Evolutionary conservation across 2,797 vertebrate species (phyloP).

Genomic region (Pseudotriccus pelzelni): DNA sequence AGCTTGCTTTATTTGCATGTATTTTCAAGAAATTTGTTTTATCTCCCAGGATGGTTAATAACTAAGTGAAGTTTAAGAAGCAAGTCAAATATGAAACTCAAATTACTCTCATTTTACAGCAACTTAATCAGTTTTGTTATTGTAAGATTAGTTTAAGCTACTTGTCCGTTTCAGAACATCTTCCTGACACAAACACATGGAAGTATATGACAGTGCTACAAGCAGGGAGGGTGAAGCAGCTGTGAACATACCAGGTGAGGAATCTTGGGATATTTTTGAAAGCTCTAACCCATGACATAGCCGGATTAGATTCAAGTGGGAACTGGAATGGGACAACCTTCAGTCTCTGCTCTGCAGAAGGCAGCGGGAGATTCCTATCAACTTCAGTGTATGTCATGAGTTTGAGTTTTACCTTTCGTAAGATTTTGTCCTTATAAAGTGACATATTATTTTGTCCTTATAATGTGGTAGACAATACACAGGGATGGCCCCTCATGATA

Average conservation of each 20-base stretch:
- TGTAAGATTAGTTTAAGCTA: background rate
- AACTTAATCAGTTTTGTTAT: background rate
- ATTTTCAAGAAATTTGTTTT: background rate
- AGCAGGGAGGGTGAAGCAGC: background rate
- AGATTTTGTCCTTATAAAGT: background rate
- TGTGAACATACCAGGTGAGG: background rate
- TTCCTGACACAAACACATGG: background rate
- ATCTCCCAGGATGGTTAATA: background rate
- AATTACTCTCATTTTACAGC: background rate
- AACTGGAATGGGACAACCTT: background rate
- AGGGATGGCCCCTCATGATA: background rate
- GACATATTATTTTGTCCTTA: background rate
- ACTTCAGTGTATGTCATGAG: background rate
- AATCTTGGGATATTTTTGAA: background rate
- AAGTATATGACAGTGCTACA: background rate
- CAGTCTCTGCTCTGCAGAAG: background rate
- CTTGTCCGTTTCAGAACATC: background rate
- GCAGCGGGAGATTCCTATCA: background rate
- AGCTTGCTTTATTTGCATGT: background rate
- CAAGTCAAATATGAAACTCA: background rate
- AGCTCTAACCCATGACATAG: background rate
- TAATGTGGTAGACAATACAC: background rate
- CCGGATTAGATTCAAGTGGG: background rate
- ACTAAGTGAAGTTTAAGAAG: background rate
- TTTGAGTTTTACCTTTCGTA: background rate